Conservation (phyloP, 2,113 vertebrate species). For the Aldabrachelys gigantea region DNA sequence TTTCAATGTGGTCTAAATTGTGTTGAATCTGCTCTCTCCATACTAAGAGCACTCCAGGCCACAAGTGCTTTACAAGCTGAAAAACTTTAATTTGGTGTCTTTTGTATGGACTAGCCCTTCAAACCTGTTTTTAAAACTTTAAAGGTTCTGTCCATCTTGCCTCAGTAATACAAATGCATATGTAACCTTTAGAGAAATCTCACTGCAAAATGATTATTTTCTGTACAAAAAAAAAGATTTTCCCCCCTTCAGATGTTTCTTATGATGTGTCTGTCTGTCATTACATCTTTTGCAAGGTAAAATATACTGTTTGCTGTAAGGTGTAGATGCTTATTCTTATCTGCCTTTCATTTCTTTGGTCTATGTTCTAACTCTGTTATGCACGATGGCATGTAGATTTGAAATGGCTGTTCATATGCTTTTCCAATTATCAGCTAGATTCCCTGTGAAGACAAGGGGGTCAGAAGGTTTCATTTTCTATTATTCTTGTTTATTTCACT, state of each 20-base stretch:
- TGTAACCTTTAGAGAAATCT: slow-evolving; percentile 43
- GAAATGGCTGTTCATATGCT: not conserved
- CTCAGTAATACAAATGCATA: slow-evolving; percentile 41
- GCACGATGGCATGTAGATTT: not conserved
- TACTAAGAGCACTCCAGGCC: slow-evolving; percentile 51
- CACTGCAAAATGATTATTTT: slow-evolving; percentile 37
- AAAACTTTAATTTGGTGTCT: slow-evolving; percentile 45
- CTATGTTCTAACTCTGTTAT: not conserved
- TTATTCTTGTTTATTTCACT: not conserved
- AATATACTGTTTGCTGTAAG: not conserved
- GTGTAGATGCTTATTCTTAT: not conserved
- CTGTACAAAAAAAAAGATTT: slow-evolving; percentile 31
- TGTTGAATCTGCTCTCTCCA: slow-evolving; percentile 58
- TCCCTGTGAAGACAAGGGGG: not conserved
- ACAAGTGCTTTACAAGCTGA: slow-evolving; percentile 34
- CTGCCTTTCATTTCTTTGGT: not conserved
- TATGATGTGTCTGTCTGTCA: not conserved
- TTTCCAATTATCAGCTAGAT: slow-evolving; percentile 12
- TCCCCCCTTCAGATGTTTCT: not conserved
- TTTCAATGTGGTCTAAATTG: slow-evolving; percentile 57
- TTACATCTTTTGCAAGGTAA: not conserved
- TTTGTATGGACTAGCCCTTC: slow-evolving; percentile 32
- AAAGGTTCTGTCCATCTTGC: slow-evolving; percentile 29
- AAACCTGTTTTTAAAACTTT: slow-evolving; percentile 38
- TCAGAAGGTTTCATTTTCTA: not conserved